Evolutionary conservation across 2,113 vertebrate genomes (phyloP), one percentile per base, ranked within the genome.

Genomic region (Macaca nemestrina): DNA sequence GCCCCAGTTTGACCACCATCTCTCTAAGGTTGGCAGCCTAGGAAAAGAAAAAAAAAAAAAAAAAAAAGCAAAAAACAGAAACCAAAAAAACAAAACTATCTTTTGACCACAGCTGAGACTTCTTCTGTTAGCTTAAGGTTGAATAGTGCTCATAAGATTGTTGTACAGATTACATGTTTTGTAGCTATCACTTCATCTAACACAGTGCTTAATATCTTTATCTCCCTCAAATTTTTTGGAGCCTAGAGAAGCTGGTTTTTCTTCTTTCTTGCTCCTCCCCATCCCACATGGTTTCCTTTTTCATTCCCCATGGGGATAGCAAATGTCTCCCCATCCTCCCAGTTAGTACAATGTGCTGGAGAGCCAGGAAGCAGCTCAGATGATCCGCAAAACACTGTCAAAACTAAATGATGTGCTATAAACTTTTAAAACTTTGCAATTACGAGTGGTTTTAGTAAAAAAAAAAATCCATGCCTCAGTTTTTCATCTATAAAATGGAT

Each of bases 391-490:
- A 52, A 61, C 16, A 75, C 67, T 48, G 18, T 45, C 40, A 70
- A 82, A 82, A 68, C 27, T 67, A 95, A 92, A 35, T 3, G 13
- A 57, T 40, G 6, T 86, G 25, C 40, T 80, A 61, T 90, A 83
- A 70, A 43, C 50, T 50, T 52, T 59, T 11, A 79, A 55, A 45
- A 73, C 43, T 32, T 72, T 61, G 38, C 13, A 55, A 45, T 38
- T 80, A 75, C n/a, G 64, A 57, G 84, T 59, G 35, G 88, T 76
- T 93, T 98, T 94, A 97, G 78, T 35, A 13, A 48, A 32, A 50
- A 43, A 52, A 50, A 48, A 25, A 5, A 22, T 86, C 64, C 67
- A 76, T 25, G 7, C 5, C 22, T 83, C 25, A 7, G 30, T 40
- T 45, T 85, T 90, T n/a, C 23, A 35, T 93, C 18, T 80, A 70